These are phyloP conservation scores for Macrotis lagotis DNA, from an alignment of 2,113 vertebrate genomes.

Conservation along the genomic window DNA sequence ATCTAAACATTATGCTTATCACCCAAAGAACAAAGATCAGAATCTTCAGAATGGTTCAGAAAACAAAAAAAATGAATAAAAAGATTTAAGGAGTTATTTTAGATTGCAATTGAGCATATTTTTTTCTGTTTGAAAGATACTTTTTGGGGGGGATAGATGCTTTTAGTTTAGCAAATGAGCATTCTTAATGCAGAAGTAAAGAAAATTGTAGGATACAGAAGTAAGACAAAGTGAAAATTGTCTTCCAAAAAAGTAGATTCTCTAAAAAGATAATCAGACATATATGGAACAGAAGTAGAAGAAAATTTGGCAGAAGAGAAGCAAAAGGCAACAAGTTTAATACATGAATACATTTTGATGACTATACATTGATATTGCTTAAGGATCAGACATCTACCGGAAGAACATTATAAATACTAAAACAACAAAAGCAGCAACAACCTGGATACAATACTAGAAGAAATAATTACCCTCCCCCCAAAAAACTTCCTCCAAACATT, in stretches of 20 bases:
- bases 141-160: too few species aligned
- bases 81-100: neutral
- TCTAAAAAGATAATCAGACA: neutral
- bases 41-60: neutral
- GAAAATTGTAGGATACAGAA: neutral
- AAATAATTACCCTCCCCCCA: too few species aligned
- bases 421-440: neutral
- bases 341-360: neutral
- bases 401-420: neutral
- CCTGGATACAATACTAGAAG: neutral
- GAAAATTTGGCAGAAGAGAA: neutral
- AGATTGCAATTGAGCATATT: too few species aligned
- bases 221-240: neutral
- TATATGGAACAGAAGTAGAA: neutral
- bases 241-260: neutral
- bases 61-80: neutral
- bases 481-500: neutral
- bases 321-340: neutral
- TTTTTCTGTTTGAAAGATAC: too few species aligned
- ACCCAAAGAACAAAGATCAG: neutral
- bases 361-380: neutral
- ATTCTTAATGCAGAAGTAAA: neutral
- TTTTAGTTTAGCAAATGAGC: too few species aligned
- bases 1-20: neutral
- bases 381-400: neutral